Evolutionary conservation across 2,113 vertebrate species (phyloP).

Genomic region (Geococcyx californianus): DNA sequence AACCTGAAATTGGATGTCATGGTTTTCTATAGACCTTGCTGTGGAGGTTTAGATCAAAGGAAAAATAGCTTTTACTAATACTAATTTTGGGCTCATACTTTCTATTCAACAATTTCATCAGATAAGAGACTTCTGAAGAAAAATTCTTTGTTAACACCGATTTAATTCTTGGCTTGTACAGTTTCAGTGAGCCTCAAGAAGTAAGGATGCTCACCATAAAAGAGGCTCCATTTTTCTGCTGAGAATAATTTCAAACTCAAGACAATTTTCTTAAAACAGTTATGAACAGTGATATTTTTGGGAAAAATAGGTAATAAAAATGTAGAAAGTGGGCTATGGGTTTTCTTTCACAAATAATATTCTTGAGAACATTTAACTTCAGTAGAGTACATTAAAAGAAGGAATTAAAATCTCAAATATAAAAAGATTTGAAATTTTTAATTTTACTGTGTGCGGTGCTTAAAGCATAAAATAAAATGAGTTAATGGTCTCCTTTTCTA

Average conservation of each 20-base stretch:
- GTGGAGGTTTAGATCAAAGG: background rate
- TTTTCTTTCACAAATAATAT: background rate
- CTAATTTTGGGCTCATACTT: background rate
- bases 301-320: background rate
- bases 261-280: background rate
- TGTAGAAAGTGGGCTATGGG: background rate
- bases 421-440: constrained; percentile 12
- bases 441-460: background rate
- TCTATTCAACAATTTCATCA: background rate
- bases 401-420: background rate
- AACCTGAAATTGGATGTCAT: background rate
- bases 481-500: constrained; percentile 20
- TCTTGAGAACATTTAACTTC: background rate
- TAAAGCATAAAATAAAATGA: constrained; percentile 10
- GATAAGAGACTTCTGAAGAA: background rate
- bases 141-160: background rate
- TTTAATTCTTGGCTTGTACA: background rate
- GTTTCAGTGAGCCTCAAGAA: background rate
- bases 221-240: background rate
- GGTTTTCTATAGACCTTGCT: background rate
- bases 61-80: background rate
- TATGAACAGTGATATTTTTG: background rate
- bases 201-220: background rate
- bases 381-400: background rate
- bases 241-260: constrained; percentile 8